Conservation (phyloP, 2,888 invertebrate genomes). For the Melipona beecheii region DNA sequence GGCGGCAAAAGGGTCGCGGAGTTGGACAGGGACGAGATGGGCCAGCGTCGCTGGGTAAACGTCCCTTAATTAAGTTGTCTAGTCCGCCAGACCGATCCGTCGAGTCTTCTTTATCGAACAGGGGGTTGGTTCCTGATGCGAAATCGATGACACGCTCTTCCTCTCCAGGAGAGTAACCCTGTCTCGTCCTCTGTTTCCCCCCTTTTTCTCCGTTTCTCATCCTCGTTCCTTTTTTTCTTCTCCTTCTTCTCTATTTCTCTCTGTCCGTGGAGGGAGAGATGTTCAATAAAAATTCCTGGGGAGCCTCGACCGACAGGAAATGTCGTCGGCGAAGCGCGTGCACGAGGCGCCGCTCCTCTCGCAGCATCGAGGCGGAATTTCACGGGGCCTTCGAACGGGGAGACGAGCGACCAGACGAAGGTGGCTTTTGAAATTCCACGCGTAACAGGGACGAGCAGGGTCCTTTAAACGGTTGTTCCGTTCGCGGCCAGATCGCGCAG, state of each 20-base stretch:
- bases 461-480: neutral
- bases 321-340: constrained; percentile 17
- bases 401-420: neutral
- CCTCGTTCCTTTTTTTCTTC: neutral
- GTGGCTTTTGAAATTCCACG: constrained; percentile 42
- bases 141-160: constrained; percentile 44
- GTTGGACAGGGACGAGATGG: neutral
- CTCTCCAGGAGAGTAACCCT: neutral
- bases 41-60: constrained; percentile 31
- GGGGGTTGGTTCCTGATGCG: constrained; percentile 31
- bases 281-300: constrained; percentile 58
- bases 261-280: neutral
- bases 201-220: neutral
- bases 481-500: neutral
- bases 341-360: neutral
- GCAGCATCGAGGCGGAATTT: constrained; percentile 26
- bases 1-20: constrained; percentile 31
- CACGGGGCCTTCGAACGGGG: constrained; percentile 14
- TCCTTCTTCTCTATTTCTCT: neutral
- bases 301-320: constrained; percentile 45
- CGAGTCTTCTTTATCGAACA: constrained; percentile 41
- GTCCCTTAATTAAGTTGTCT: constrained; percentile 60
- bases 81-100: constrained; percentile 16
- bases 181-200: too few relatives aligned
- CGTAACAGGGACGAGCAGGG: constrained; percentile 1